These are phyloP conservation scores for Drosophila busckii DNA, from an alignment of 1,140 invertebrate species.

Conservation along the genomic window DNA sequence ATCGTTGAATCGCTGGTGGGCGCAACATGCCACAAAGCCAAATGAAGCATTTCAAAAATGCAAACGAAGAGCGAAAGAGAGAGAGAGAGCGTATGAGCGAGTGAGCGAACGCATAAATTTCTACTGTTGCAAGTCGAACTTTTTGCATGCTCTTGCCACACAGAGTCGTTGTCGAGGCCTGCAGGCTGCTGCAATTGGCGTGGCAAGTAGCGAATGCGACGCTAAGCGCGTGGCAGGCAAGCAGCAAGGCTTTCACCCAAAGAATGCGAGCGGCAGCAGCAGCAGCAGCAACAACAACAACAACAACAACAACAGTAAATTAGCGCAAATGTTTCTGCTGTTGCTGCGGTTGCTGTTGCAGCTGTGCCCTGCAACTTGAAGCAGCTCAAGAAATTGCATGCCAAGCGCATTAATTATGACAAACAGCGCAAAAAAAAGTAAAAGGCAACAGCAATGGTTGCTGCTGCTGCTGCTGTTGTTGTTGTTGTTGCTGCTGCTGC, in stretches of 20 bases:
- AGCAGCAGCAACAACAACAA: conserved; percentile 28
- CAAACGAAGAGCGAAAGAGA: conserved; percentile 59
- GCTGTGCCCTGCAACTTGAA: conserved; percentile 10
- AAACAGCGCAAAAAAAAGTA: too few relatives aligned
- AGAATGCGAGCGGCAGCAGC: conserved; percentile 50
- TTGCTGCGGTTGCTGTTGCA: conserved; percentile 14
- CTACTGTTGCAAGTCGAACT: too few relatives aligned
- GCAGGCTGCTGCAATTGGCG: too few relatives aligned
- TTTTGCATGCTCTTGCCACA: too few relatives aligned
- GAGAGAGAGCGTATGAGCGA: background rate
- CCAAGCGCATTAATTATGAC: conserved; percentile 57
- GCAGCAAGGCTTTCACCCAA: conserved; percentile 65
- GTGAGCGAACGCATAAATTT: conserved; percentile 60
- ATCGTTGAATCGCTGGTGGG: conserved; percentile 42
- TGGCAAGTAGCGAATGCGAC: too few relatives aligned
- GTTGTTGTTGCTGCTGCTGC: conserved; percentile 28
- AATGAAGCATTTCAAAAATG: conserved; percentile 69
- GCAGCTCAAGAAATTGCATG: conserved; percentile 45
- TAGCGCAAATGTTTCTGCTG: conserved; percentile 53
- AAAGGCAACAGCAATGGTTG: conserved; percentile 34
- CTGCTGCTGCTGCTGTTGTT: conserved; percentile 19
- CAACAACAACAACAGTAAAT: conserved; percentile 34
- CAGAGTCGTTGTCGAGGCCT: too few relatives aligned
- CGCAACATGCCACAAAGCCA: background rate
- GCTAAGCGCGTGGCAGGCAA: too few relatives aligned